These are phyloP conservation scores for Endotricha flammealis DNA, from an alignment of 2,888 invertebrate species.

Conservation along the genomic window DNA sequence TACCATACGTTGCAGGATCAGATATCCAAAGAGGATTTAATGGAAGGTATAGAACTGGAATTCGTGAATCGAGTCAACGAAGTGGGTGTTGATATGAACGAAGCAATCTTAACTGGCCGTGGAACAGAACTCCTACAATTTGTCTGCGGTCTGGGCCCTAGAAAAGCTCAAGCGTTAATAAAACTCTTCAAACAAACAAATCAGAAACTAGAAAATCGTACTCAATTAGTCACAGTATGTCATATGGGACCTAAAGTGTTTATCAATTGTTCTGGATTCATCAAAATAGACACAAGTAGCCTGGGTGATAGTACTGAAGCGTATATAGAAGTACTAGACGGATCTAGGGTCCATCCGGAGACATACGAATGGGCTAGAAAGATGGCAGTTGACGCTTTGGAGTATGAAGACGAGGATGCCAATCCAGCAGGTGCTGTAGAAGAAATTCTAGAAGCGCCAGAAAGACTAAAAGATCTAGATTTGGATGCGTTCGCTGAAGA, in stretches of 20 bases:
- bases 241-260: slow-evolving; percentile 99
- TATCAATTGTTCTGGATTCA: slow-evolving; percentile 99
- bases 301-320: slow-evolving; percentile 96
- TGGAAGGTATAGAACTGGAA: slow-evolving; percentile 91
- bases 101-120: slow-evolving; percentile 92
- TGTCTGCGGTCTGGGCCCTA: slow-evolving; percentile 96
- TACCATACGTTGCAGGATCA: slow-evolving; percentile 93
- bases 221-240: slow-evolving; percentile 95
- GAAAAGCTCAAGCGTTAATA: slow-evolving; percentile 93
- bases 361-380: slow-evolving; percentile 99
- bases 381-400: slow-evolving; percentile 99
- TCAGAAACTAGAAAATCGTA: slow-evolving; percentile 94
- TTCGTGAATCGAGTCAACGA: slow-evolving; percentile 97
- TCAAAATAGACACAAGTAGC: slow-evolving; percentile 98
- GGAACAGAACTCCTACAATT: slow-evolving; percentile 95
- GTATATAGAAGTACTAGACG: slow-evolving; percentile 97
- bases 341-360: slow-evolving; percentile 98
- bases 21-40: slow-evolving; percentile 88
- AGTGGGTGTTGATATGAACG: slow-evolving; percentile 98
- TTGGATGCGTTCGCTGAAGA: slow-evolving; percentile 99
- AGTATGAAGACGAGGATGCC: slow-evolving; percentile 97
- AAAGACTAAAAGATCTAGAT: slow-evolving; percentile 95
- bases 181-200: slow-evolving; percentile 94
- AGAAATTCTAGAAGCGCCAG: slow-evolving; percentile 97
- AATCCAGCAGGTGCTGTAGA: slow-evolving; percentile 98